phyloP scores from a whole-genome alignment of 2,113 vertebrate genomes.

The Eublepharis macularius region DNA sequence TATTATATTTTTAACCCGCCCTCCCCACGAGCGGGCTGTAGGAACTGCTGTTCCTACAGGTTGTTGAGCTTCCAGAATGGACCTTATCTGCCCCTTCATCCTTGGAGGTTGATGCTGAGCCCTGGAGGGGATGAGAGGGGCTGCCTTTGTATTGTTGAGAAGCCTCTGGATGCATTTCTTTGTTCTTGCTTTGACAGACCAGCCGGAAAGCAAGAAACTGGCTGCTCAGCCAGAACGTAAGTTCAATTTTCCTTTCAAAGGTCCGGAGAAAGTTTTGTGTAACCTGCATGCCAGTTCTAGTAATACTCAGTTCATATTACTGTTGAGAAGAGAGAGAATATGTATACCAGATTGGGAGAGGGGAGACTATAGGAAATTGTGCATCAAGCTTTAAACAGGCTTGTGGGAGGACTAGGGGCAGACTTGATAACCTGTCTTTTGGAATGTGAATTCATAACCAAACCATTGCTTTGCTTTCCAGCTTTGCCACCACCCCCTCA shows the following conservation, averaged over 20 bases:
- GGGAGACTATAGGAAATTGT: neutral
- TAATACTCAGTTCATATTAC: neutral
- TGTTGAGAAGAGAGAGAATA: neutral
- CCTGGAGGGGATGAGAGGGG: neutral
- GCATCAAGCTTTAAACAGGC: neutral
- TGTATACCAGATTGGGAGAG: neutral
- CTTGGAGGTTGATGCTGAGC: neutral
- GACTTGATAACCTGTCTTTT: neutral
- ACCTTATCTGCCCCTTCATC: neutral
- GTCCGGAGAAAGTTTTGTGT: neutral
- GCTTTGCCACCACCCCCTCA: constrained; percentile 86
- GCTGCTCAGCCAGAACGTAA: constrained; percentile 90
- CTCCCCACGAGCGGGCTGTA: too few relatives aligned
- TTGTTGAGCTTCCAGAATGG: neutral
- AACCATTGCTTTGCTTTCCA: constrained; percentile 44
- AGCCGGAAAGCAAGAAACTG: constrained; percentile 92
- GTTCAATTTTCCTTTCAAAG: constrained; percentile 41
- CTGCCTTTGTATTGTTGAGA: neutral
- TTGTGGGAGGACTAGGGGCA: neutral
- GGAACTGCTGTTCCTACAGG: too few relatives aligned
- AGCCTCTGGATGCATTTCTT: neutral
- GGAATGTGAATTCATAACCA: neutral
- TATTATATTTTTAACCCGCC: too few relatives aligned
- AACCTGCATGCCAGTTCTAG: neutral
- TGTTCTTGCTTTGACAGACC: constrained; percentile 76